Evolutionary conservation across 2,113 vertebrate genomes (phyloP), one percentile per base, ranked within the genome.

Genomic region (Struthidea cinerea): DNA sequence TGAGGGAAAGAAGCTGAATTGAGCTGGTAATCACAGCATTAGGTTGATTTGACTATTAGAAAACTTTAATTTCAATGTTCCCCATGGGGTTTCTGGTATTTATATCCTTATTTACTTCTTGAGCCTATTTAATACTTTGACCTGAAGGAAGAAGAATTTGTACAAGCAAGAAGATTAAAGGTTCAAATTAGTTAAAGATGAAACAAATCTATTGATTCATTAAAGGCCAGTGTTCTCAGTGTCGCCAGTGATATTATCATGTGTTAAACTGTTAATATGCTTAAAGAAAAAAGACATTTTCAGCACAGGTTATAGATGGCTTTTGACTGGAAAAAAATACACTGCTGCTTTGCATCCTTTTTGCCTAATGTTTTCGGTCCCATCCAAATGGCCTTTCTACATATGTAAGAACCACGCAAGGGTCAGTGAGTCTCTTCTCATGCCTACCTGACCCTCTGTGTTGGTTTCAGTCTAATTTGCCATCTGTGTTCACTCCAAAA

Each of bases 101-200:
- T 92, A 87, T 95, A 90, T 96, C 78, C 71, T 90, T 91, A 88
- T 92, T 95, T 96, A 75, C 69, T 96, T 92, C 80, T 94, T 84
- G 53, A 97, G 83, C 77, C 84, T 90, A 64, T 82, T 93, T 94
- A 97, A 97, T 95, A 82, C 89, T 95, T 94, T 79, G 88, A 94
- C 92, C 68, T 93, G 83, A 90, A 94, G 37, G 68, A 90, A 93
- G 75, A 95, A 77, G 41, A 89, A 47, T 90, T 93, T 39, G 15
- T 74, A 92, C 52, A 87, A 74, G 68, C 50, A 89, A 85, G 47
- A 88, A 70, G 82, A 93, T 90, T 95, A 94, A 83, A 88, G 68
- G 76, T 91, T 87, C 73, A 90, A 74, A 90, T 88, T 87, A 90
- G 90, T 92, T 95, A 92, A 95, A 94, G 44, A 87, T 49, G 49